Base-by-base conservation (phyloP, 2,888 invertebrate genomes). In the Leptinotarsa juncta region DNA sequence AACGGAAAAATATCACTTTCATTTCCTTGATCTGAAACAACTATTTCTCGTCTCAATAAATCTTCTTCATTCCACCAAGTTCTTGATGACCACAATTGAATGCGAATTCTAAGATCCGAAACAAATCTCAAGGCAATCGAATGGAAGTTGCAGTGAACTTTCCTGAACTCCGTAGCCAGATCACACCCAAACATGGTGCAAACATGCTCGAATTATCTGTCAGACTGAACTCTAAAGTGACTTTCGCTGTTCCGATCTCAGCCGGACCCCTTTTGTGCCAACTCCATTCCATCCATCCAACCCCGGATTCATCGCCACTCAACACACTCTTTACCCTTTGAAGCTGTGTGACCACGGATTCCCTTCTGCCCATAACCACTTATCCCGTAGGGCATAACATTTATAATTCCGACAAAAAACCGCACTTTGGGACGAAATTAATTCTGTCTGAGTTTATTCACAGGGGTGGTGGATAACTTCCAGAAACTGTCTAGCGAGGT, bases 291-390 rank as follows among this genome's bases (percentile, higher is more conserved):
- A 57, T 20, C 23, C 20, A 15, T 23, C 23, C 23, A 20, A 57
- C 23, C 57, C 57, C 23, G 12, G 53, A 53, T 53, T 53, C 18
- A 18, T 53, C 18, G 18, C 53, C 18, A 18, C 57, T 57, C 71
- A 67, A 55, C 57, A 72, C 67, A 70, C 68, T 68, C 72, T 72
- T 68, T 20, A 72, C 72, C 72, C 72, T 68, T 67, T 62, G 53
- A 67, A 65, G 68, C 67, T 18, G 20, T 42, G 65, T 62, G 65
- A 72, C 72, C 68, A 68, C 72, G 32, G 42, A 72, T 72, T 60
- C 57, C 48, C 72, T 26, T 42, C 65, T 62, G 65, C 62, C 72
- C 68, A 65, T 68, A 65, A 32, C 50, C 72, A 72, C 67, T 67
- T 32, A 62, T 49, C 62, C 72, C 42, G 42, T 72, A 57, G 67